Evolutionary conservation across 2,888 invertebrate genomes (phyloP).

Genomic region (Choristoneura rosaceana): DNA sequence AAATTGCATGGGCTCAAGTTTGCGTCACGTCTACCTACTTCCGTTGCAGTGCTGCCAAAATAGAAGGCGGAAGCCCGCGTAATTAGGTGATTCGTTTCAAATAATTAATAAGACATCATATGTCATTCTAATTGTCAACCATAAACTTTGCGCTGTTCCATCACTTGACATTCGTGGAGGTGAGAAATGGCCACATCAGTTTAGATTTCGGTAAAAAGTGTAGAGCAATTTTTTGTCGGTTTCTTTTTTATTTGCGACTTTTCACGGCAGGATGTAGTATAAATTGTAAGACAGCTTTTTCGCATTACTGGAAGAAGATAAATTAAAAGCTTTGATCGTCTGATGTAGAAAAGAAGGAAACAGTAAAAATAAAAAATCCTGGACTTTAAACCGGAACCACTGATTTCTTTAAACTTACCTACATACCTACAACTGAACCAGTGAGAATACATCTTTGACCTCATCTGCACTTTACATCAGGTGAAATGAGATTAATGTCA

Average conservation of each 20-base stretch:
- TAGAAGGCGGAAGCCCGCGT: conserved; percentile 38
- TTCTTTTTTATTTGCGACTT: not conserved
- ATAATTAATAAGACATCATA: conserved; percentile 42
- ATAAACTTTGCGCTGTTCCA: not conserved
- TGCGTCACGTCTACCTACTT: conserved; percentile 43
- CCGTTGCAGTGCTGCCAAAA: conserved; percentile 45
- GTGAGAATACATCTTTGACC: too few relatives aligned
- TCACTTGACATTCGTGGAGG: conserved; percentile 3
- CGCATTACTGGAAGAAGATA: not conserved
- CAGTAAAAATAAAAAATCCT: too few relatives aligned
- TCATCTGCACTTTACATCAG: too few relatives aligned
- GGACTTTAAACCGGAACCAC: too few relatives aligned
- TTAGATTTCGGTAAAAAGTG: conserved; percentile 19
- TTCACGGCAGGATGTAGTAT: not conserved
- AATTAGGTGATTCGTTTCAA: conserved; percentile 47
- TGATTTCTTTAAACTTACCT: too few relatives aligned
- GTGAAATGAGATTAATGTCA: too few relatives aligned
- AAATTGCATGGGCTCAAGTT: conserved; percentile 44
- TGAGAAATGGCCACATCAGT: conserved; percentile 22
- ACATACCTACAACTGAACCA: too few relatives aligned
- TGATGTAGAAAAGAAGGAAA: not conserved
- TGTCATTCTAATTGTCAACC: conserved; percentile 36
- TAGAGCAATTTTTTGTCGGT: conserved; percentile 4
- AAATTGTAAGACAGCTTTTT: not conserved
- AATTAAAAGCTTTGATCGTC: not conserved